These are phyloP conservation scores for Pseudolycoriella hygida DNA, from an alignment of 2,888 invertebrate genomes.

Conservation along the genomic window DNA sequence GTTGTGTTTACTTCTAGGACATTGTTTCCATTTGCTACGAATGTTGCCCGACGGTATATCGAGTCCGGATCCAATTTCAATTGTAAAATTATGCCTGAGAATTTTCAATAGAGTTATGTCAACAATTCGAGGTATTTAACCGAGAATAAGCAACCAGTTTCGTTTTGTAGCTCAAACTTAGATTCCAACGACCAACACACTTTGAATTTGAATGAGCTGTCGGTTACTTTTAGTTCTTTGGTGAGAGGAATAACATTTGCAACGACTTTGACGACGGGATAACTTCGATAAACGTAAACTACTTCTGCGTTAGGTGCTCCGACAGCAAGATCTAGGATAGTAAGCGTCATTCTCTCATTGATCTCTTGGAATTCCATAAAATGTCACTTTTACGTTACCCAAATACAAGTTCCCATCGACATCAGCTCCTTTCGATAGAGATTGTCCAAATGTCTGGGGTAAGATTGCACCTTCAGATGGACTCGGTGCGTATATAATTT, in stretches of 20 bases:
- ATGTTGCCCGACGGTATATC: slow-evolving; percentile 22
- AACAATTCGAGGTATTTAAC: too few relatives aligned
- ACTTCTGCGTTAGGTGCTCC: slow-evolving; percentile 31
- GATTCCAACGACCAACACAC: slow-evolving; percentile 22
- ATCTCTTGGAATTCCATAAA: too few relatives aligned
- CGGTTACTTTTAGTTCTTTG: slow-evolving; percentile 25
- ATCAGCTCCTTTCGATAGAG: slow-evolving; percentile 30
- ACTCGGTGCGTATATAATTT: slow-evolving; percentile 24
- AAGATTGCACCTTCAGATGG: background rate
- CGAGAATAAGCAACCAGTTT: too few relatives aligned
- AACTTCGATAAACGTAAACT: slow-evolving; percentile 27
- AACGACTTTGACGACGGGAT: slow-evolving; percentile 26
- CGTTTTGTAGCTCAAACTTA: slow-evolving; percentile 9
- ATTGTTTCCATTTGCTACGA: slow-evolving; percentile 18
- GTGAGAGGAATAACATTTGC: slow-evolving; percentile 21
- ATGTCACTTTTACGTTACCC: background rate
- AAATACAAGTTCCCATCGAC: slow-evolving; percentile 25
- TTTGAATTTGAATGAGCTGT: slow-evolving; percentile 20
- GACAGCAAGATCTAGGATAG: slow-evolving; percentile 21
- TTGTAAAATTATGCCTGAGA: slow-evolving; percentile 2
- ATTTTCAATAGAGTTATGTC: background rate
- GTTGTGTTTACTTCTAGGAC: slow-evolving; percentile 20
- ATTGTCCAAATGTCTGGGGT: slow-evolving; percentile 24
- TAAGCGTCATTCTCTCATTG: background rate
- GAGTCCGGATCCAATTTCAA: slow-evolving; percentile 21